Evolutionary conservation across 2,888 invertebrate genomes (phyloP), one percentile per base, ranked within the genome.

Genomic region (Cantharis rufa): DNA sequence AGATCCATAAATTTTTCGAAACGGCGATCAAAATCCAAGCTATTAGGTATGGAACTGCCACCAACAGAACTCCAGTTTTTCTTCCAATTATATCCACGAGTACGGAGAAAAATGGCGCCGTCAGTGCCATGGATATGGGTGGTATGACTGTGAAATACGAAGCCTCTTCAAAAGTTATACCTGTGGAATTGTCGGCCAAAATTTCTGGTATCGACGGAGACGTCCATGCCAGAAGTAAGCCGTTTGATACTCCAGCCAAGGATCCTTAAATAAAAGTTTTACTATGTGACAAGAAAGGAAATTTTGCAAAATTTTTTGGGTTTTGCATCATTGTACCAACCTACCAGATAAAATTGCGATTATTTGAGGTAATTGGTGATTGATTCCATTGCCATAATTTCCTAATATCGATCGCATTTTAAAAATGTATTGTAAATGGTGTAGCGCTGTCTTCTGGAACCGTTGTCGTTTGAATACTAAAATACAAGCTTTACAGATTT

Each of bases 41-140:
- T 1, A 83, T 28, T 1, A 84, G 24, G 15, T 86, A 83, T 0
- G 86, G 85, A 13, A 86, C 24, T 3, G 83, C 82, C 4, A 83
- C 80, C 4, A 84, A 75, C 4, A 84, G 66, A 21, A 85, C 66
- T 2, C 80, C 79, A 21, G 79, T 74, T 77, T 82, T 84, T 69
- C 83, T 69, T 68, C 84, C 84, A 27, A 84, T 79, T 28, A 13
- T 75, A 69, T 82, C 80, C 10, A 80, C 66, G 11, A 82, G 24
- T 1, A 70, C 15, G 28, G 74, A 70, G 66, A 76, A 81, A 2
- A 80, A 63, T 10, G 81, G 81, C n/a, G 79, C 78, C 0, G 77
- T 68, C 15, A 81, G 10, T 70, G 80, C 78, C 11, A 80, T 77
- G 3, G 80, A 73, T 10, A 82, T 66, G 11, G 82, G 80, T n/a